Conservation (phyloP, 2,113 vertebrate species). For the Progne subis region DNA sequence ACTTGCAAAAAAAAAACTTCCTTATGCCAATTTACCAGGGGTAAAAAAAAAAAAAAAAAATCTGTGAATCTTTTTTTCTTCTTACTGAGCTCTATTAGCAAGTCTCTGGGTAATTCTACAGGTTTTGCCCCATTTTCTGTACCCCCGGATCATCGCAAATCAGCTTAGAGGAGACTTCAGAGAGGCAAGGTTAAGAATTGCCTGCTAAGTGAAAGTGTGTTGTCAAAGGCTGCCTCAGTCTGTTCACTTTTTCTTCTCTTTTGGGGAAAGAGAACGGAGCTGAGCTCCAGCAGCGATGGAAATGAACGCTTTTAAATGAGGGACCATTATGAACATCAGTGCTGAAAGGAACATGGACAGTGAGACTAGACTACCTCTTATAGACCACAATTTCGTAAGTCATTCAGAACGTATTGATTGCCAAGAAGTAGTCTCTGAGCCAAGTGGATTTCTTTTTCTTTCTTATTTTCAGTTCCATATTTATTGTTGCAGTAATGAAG, state of each 20-base stretch:
- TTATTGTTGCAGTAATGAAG: neutral
- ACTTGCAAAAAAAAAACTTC: neutral
- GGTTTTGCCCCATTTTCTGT: neutral
- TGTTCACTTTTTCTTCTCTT: neutral
- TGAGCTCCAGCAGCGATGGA: neutral
- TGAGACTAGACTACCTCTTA: neutral
- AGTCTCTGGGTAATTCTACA: neutral
- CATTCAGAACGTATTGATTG: neutral
- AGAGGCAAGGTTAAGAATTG: neutral
- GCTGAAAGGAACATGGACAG: neutral
- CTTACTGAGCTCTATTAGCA: neutral
- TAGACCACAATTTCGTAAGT: neutral
- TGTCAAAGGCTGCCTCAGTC: neutral
- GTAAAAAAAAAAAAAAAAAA: fast-evolving
- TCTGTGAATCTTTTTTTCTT: neutral
- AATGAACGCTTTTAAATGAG: neutral
- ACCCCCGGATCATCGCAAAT: neutral
- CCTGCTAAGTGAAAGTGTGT: neutral
- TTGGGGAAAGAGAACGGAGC: neutral
- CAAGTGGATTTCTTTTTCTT: neutral
- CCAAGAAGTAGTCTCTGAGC: neutral
- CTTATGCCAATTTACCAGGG: neutral
- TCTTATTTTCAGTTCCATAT: neutral
- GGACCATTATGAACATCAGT: neutral
- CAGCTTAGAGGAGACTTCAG: neutral